Percentiles rank a stretch among this genome's conserved stretches.
phyloP scores from a whole-genome alignment of 1,140 invertebrate species.

The Lordiphosa clarofinis region DNA sequence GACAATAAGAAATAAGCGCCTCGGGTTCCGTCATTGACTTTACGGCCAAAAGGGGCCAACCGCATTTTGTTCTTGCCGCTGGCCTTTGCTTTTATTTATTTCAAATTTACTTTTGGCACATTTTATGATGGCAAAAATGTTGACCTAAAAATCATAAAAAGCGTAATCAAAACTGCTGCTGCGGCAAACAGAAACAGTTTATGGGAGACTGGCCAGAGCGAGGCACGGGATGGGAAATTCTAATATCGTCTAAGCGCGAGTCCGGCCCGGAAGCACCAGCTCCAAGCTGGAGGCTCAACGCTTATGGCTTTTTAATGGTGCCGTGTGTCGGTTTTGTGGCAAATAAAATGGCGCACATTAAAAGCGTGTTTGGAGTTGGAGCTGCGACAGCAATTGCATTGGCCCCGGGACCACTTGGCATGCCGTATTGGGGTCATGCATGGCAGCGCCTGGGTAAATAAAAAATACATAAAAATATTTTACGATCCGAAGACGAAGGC shows the following conservation, averaged over 20 bases:
- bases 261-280: slow-evolving; percentile 41
- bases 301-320: slow-evolving; percentile 77
- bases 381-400: slow-evolving; percentile 52
- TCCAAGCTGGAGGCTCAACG: slow-evolving; percentile 55
- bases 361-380: slow-evolving; percentile 50
- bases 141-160: slow-evolving; percentile 79
- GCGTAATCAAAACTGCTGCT: slow-evolving; percentile 53
- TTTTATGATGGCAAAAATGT: slow-evolving; percentile 78
- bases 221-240: slow-evolving; percentile 30
- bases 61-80: slow-evolving; percentile 50
- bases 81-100: slow-evolving; percentile 62
- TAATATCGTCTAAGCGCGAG: slow-evolving; percentile 67
- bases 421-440: slow-evolving; percentile 69
- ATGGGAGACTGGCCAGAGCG: slow-evolving; percentile 25
- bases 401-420: slow-evolving; percentile 38
- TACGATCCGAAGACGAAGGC: slow-evolving; percentile 47
- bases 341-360: slow-evolving; percentile 78
- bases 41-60: slow-evolving; percentile 17
- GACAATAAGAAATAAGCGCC: slow-evolving; percentile 30
- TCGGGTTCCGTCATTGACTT: slow-evolving; percentile 13
- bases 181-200: slow-evolving; percentile 52
- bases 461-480: slow-evolving; percentile 78
- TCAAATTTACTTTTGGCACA: slow-evolving; percentile 72
- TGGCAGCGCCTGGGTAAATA: slow-evolving; percentile 61
- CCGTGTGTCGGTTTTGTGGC: slow-evolving; percentile 76